These are phyloP conservation scores for Paramormyrops kingsleyae DNA, from an alignment of 2,113 vertebrate genomes.

Conservation along the genomic window DNA sequence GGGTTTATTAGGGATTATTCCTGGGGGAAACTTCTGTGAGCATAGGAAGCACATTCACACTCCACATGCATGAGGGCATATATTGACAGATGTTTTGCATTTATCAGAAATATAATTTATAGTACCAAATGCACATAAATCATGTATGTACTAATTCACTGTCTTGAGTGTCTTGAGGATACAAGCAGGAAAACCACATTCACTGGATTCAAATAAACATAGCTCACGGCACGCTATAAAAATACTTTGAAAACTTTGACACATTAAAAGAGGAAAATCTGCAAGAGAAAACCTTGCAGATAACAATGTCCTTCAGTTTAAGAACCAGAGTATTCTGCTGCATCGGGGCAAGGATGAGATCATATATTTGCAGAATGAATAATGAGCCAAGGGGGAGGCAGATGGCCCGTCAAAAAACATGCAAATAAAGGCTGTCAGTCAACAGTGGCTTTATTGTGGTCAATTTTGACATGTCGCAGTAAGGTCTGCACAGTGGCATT, in stretches of 20 bases:
- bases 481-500: neutral
- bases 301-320: slow-evolving; percentile 6
- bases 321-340: neutral
- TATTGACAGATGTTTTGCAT: neutral
- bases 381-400: neutral
- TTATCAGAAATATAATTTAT: neutral
- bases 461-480: neutral
- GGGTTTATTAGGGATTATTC: neutral
- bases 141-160: neutral
- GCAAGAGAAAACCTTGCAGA: neutral
- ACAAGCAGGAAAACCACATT: neutral
- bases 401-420: neutral
- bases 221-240: neutral
- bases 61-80: neutral
- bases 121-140: neutral
- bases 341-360: neutral
- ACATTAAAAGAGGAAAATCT: neutral
- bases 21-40: neutral
- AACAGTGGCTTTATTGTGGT: neutral
- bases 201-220: neutral
- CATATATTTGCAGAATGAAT: slow-evolving; percentile 1
- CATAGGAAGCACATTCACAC: neutral
- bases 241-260: neutral
- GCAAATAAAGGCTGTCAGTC: neutral
- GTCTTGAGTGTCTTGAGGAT: neutral